Evolutionary conservation across 2,888 invertebrate genomes (phyloP), one percentile per base, ranked within the genome.

Genomic region (Amphiduros pacificus): DNA sequence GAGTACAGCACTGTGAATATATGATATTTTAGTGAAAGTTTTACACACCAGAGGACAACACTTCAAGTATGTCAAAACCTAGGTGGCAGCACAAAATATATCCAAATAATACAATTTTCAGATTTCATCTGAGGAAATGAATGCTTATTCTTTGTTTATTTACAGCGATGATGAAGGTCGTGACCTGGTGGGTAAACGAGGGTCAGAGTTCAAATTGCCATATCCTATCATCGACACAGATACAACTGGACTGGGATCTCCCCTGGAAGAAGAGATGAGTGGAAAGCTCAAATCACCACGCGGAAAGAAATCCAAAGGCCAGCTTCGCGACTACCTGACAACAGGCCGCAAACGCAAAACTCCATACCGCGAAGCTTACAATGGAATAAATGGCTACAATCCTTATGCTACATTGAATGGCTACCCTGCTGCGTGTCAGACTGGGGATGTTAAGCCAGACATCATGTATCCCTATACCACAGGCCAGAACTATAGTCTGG

Each of bases 131-230:
- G n/a, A n/a, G n/a, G n/a, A n/a, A n/a, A n/a, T n/a, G n/a, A n/a
- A n/a, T n/a, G n/a, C n/a, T n/a, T n/a, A 41, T 4, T 27, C 31
- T 28, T 2, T 22, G 22, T 32, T 53, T 28, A 59, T 20, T 71
- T 71, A 9, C 72, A 95, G 94, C 89, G 98, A 99, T 82, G 99
- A 99, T 84, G 99, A 99, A 86, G 99, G 99, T 14, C 89, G 94
- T 69, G 98, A 98, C 84, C 85, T 99, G 65, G 87, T 98, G 54
- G 97, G 97, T 36, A 99, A 99, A 84, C 88, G 99, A 69, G 98
- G 97, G 5, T 96, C 96, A 92, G 97, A 98, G 84, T 98, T 97
- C 84, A 97, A 98, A 87, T 94, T 94, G 60, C 96, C 96, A 81
- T 98, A 98, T 84, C 87, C 97, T 88, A 57, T 89, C 89, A 58